phyloP scores from a whole-genome alignment of 2,888 invertebrate genomes.

The Caenorhabditis sp. region DNA sequence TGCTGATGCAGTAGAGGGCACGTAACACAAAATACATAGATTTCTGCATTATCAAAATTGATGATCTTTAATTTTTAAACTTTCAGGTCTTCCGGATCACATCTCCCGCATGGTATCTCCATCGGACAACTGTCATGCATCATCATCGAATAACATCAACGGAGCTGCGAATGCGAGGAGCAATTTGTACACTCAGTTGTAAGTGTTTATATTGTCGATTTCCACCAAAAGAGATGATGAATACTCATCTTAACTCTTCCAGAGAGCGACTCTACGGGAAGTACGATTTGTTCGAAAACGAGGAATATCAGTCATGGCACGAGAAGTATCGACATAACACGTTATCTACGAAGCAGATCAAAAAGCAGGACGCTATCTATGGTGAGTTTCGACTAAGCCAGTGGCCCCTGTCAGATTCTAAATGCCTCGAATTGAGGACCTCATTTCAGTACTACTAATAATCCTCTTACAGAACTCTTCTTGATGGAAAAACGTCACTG shows the following conservation, averaged over 20 bases:
- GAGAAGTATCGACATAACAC: constrained; percentile 71
- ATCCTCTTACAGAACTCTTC: constrained; percentile 68
- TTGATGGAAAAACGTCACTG: constrained; percentile 73
- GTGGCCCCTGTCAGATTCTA: too few species aligned
- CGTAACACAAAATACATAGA: neutral
- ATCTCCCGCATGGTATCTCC: constrained; percentile 65
- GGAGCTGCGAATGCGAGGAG: constrained; percentile 17
- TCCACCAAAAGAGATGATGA: too few species aligned
- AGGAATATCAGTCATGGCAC: constrained; percentile 73
- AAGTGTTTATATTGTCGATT: too few species aligned
- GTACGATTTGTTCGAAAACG: constrained; percentile 66
- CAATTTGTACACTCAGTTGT: constrained; percentile 36
- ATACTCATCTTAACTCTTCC: too few species aligned
- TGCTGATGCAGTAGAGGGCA: constrained; percentile 49
- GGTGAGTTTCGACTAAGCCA: constrained; percentile 63
- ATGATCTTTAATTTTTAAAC: neutral
- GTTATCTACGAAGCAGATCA: constrained; percentile 67
- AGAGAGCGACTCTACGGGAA: constrained; percentile 66
- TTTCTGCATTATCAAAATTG: neutral
- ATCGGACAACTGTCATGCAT: constrained; percentile 16
- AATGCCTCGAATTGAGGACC: too few species aligned
- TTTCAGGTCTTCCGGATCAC: constrained; percentile 66
- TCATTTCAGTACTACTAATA: neutral
- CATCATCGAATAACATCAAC: constrained; percentile 9
- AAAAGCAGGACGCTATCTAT: constrained; percentile 75